Evolutionary conservation across 2,888 invertebrate species (phyloP).

Genomic region (Esperia sulphurella): DNA sequence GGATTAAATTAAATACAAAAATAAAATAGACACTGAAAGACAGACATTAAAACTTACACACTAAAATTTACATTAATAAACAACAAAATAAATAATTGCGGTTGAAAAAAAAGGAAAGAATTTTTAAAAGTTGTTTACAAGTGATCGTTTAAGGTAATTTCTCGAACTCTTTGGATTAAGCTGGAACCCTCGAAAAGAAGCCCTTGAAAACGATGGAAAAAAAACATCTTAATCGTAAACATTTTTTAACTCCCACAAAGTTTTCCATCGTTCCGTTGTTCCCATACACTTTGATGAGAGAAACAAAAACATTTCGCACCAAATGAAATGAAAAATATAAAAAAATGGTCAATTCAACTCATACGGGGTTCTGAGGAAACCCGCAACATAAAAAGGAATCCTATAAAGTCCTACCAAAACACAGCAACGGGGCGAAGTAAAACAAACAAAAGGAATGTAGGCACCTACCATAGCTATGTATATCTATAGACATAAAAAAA

Average conservation of each 20-base stretch:
- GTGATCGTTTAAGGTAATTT: constrained; percentile 40
- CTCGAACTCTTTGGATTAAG: constrained; percentile 23
- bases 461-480: constrained; percentile 37
- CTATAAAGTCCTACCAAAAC: constrained; percentile 54
- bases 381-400: constrained; percentile 48
- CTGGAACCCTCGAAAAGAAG: constrained; percentile 20
- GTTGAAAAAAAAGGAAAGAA: no score
- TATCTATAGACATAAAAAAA: constrained; percentile 34
- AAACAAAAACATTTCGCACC: constrained; percentile 13
- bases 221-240: background rate
- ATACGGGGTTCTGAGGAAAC: constrained; percentile 26
- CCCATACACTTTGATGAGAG: background rate
- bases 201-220: constrained; percentile 11
- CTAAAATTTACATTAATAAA: no score
- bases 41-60: no score
- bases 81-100: no score
- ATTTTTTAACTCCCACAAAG: background rate
- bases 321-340: constrained; percentile 20
- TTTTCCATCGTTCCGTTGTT: background rate
- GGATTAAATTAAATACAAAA: no score
- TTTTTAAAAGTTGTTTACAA: constrained; percentile 28
- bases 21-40: no score
- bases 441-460: constrained; percentile 58
- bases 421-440: constrained; percentile 35
- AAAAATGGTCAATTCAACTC: constrained; percentile 23